Evolutionary conservation across 2,888 invertebrate species (phyloP), one percentile per base, ranked within the genome.

Genomic region (Troides helena): DNA sequence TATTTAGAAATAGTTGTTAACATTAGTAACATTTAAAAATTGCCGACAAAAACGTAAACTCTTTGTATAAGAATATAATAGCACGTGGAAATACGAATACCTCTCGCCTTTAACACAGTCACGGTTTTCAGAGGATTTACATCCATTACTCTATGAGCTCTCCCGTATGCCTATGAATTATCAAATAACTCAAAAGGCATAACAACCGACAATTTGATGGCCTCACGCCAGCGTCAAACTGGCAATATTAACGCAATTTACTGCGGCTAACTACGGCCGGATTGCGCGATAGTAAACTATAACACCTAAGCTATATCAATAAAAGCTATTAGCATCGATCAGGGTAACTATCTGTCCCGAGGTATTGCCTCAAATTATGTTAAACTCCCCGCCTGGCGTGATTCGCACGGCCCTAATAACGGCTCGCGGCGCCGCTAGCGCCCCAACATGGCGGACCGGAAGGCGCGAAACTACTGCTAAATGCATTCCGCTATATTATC

Each of bases 271-370:
- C 85, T 80, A 82, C 80, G 78, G 76, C 79, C 67, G 76, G 77
- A 77, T 79, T 73, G 77, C 74, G 78, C 77, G 77, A 70, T 80
- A 76, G 81, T 83, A 80, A 81, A 82, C 84, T 86, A 88, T 89
- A 88, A 86, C 82, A 82, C 81, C 84, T 85, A 85, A 84, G 76
- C 84, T 89, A 89, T 91, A 91, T 91, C 92, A 91, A 91, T 91
- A 92, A 91, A 91, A 83, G 85, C 86, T 81, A 90, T 91, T 90
- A 91, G 79, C 85, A 87, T 90, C 90, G 86, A 90, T 90, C 91
- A 89, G 82, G 73, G 81, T 88, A 86, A 88, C 85, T 87, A 87
- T 84, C 85, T 85, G 85, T 86, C 85, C 80, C 77, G 80, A 76
- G 78, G 81, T 83, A 86, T 89, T 87, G 82, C 81, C 79, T 82